phyloP scores from a whole-genome alignment of 2,888 invertebrate genomes.

The Andrena camellia region DNA sequence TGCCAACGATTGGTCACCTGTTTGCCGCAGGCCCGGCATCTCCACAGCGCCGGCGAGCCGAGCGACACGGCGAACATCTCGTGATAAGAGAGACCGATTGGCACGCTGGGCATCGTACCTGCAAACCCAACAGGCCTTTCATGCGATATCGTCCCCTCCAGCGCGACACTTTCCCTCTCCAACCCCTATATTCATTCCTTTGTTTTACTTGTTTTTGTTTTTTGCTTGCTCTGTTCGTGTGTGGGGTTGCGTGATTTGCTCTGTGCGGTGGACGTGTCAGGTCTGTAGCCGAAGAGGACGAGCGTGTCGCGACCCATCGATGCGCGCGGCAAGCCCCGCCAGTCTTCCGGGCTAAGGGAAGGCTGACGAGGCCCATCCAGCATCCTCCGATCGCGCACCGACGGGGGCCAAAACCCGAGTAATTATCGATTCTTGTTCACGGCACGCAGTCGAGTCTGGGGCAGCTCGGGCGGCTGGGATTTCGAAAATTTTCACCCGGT shows the following conservation, averaged over 20 bases:
- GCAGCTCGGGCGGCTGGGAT: not conserved
- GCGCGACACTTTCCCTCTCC: not conserved
- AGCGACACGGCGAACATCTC: slow-evolving; percentile 93
- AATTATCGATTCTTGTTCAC: not conserved
- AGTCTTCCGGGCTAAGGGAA: slow-evolving; percentile 1
- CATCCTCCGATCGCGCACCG: not conserved
- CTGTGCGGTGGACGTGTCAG: slow-evolving; percentile 1
- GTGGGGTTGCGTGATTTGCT: not conserved
- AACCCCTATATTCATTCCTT: not conserved
- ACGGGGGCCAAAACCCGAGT: not conserved
- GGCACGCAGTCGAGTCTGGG: not conserved
- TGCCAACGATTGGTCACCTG: slow-evolving; percentile 96
- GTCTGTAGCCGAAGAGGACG: not conserved
- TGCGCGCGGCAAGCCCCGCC: slow-evolving; percentile 5
- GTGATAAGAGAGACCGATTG: slow-evolving; percentile 89
- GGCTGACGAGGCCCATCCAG: slow-evolving; percentile 1
- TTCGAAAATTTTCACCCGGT: not conserved
- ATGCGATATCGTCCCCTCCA: slow-evolving; percentile 63
- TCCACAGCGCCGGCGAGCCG: slow-evolving; percentile 91
- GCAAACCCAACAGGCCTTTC: slow-evolving; percentile 81
- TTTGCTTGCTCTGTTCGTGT: not conserved
- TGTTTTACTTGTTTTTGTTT: not conserved
- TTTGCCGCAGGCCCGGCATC: slow-evolving; percentile 93
- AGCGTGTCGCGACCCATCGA: not conserved
- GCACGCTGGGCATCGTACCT: slow-evolving; percentile 83